Percentiles rank a stretch among this genome's conserved stretches.
phyloP scores from a whole-genome alignment of 2,797 vertebrate species.

The Xenops minutus region DNA sequence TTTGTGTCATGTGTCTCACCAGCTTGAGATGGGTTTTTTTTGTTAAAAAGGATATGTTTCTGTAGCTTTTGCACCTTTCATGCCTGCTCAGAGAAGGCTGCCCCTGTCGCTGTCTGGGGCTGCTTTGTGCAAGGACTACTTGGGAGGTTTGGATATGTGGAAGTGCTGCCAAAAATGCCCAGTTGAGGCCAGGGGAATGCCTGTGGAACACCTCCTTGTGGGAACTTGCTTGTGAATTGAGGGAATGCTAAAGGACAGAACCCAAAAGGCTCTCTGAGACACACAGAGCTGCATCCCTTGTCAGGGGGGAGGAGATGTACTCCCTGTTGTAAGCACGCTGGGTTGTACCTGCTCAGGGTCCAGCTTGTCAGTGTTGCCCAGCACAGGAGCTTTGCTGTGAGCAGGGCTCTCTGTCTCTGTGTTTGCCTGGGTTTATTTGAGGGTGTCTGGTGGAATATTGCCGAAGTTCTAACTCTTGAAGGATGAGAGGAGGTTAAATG shows the following conservation, averaged over 20 bases:
- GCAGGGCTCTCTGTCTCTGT: rapidly evolving
- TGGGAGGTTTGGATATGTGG: rapidly evolving
- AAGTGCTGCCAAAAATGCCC: not conserved
- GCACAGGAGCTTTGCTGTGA: not conserved
- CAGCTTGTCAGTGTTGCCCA: not conserved
- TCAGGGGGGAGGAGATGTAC: not conserved
- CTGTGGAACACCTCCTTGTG: not conserved
- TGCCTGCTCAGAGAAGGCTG: not conserved
- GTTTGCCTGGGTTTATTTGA: not conserved
- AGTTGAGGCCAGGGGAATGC: not conserved
- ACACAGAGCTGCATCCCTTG: not conserved
- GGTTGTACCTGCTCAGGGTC: not conserved
- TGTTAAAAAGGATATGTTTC: not conserved
- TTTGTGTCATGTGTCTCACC: not conserved
- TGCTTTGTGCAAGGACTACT: not conserved
- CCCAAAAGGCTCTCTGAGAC: not conserved
- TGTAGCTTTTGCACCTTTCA: not conserved
- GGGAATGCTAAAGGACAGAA: not conserved
- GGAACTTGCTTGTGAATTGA: not conserved
- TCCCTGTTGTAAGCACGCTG: rapidly evolving
- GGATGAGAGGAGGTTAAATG: slow-evolving; percentile 51
- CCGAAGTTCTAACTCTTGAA: slow-evolving; percentile 8
- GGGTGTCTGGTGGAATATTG: not conserved
- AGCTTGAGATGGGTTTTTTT: not conserved
- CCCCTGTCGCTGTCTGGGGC: rapidly evolving